Percentiles rank a stretch among this genome's conserved stretches.
Conservation (phyloP, 2,888 invertebrate species). For the Spodoptera littoralis region DNA sequence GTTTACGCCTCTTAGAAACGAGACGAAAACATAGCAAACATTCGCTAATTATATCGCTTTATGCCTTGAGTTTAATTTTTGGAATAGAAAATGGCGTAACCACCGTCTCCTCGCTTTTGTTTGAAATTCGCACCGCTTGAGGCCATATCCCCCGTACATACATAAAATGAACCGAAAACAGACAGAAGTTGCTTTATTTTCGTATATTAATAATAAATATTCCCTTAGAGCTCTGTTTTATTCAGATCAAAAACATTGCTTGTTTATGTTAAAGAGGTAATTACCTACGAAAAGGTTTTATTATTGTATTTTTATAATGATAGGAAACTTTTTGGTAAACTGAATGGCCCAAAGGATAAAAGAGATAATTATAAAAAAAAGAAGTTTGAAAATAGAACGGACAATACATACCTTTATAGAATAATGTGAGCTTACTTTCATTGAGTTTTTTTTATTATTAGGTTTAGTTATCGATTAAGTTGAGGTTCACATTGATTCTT, state of each 20-base stretch:
- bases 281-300: conserved; percentile 10
- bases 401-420: too few species aligned
- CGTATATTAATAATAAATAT: conserved; percentile 8
- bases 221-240: conserved; percentile 5
- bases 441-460: too few species aligned
- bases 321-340: not conserved
- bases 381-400: conserved; percentile 1
- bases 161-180: conserved; percentile 11
- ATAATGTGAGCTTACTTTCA: too few species aligned
- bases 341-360: not conserved
- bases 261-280: conserved; percentile 13
- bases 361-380: not conserved
- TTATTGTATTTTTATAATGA: not conserved
- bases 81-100: conserved; percentile 27
- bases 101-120: conserved; percentile 33
- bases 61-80: conserved; percentile 24
- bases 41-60: conserved; percentile 23
- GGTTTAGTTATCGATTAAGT: too few species aligned
- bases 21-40: conserved; percentile 25
- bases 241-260: conserved; percentile 6
- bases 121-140: conserved; percentile 39
- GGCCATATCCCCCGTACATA: conserved; percentile 26
- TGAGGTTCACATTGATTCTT: too few species aligned
- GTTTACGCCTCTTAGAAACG: conserved; percentile 25
- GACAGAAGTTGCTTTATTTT: conserved; percentile 9